Base-by-base conservation (phyloP, 2,888 invertebrate genomes). In the Leptopilina myrica region DNA sequence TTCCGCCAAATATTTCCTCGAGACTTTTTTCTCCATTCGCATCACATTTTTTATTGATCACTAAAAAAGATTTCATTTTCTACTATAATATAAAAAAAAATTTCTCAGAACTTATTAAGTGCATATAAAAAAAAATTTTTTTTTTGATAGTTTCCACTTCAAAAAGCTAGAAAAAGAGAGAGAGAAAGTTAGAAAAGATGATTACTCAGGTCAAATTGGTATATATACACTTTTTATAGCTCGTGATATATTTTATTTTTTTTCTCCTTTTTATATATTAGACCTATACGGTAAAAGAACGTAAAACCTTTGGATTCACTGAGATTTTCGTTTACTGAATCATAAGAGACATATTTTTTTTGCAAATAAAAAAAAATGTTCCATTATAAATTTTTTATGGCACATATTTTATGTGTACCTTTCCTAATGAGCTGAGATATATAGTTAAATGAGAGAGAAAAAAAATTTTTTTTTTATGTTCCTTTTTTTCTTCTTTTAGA, bases 201-300 rank as follows among this genome's bases (percentile, higher is more conserved):
- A 53, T 69, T 69, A 69, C 26, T 26, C n/a, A 26, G 56, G 56
- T 69, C 7, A 69, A 69, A 69, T n/a, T 62, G 69, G 33, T 56
- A n/a, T n/a, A 7, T 2, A n/a, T 33, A 33, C 33, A 33, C 3
- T 14, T 15, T 56, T 73, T 73, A 73, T 73, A 53, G 56, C 33
- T 56, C 33, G 33, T 40, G 49, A 53, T 69, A 69, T 69, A 43
- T 43, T 43, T 6, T 43, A 43, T 49, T 49, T 73, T 73, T 56
- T 73, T 3, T 3, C 33, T 5, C 33, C 33, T 33, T 33, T 33
- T 33, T 33, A 33, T 56, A 33, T 56, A 73, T 73, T 73, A 56
- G 56, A 33, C 9, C 56, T 5, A 6, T 11, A 5, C 26, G 14
- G 33, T 33, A 33, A 33, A 20, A 56, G n/a, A 14, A 73, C 56